These are phyloP conservation scores for Gambusia affinis DNA, from an alignment of 2,113 vertebrate genomes.

Conservation along the genomic window DNA sequence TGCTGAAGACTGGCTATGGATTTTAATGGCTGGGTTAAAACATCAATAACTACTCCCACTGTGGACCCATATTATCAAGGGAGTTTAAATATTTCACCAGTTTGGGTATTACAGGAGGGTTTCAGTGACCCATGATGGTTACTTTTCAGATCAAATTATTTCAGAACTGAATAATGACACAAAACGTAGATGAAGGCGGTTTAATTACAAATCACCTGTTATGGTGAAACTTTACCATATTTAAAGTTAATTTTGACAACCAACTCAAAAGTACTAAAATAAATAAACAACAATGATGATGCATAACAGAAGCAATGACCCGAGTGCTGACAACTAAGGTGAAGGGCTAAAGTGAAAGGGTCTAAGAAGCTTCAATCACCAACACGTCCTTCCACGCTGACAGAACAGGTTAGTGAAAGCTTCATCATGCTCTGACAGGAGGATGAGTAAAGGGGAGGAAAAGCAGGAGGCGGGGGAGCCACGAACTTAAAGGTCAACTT, in stretches of 20 bases:
- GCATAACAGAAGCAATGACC: slow-evolving; percentile 3
- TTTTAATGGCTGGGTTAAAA: slow-evolving; percentile 5
- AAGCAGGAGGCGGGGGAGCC: slow-evolving; percentile 45
- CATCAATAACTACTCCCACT: slow-evolving; percentile 2
- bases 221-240: neutral
- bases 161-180: neutral
- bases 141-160: neutral
- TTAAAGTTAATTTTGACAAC: neutral
- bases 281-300: neutral
- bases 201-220: neutral
- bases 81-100: slow-evolving; percentile 3
- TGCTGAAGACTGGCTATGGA: neutral
- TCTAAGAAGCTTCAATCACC: slow-evolving; percentile 60
- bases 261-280: neutral
- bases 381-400: slow-evolving; percentile 71
- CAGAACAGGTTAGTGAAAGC: slow-evolving; percentile 77
- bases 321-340: slow-evolving; percentile 54
- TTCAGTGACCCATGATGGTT: neutral
- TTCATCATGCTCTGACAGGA: slow-evolving; percentile 82
- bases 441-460: slow-evolving; percentile 60
- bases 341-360: slow-evolving; percentile 49
- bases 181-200: neutral
- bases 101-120: neutral
- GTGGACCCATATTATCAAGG: neutral
- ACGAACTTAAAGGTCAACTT: slow-evolving; percentile 83